Evolutionary conservation across 2,797 vertebrate genomes (phyloP).

Genomic region (Peromyscus melanophrys): DNA sequence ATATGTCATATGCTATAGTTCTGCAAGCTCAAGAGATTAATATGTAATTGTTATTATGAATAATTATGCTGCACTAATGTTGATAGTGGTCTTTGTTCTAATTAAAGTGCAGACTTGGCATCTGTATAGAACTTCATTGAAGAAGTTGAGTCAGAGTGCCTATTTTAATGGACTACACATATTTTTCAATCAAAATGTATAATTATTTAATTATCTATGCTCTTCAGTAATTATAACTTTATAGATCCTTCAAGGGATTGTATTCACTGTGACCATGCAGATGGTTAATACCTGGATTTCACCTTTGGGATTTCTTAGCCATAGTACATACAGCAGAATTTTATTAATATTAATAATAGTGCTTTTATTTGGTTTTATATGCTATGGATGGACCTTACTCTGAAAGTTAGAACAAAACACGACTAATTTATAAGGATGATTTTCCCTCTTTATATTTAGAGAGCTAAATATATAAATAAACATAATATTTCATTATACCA

Average conservation of each 20-base stretch:
- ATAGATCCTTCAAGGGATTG: slow-evolving; percentile 11
- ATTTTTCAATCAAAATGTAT: slow-evolving; percentile 78
- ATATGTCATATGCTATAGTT: slow-evolving; percentile 68
- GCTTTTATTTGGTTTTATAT: slow-evolving; percentile 55
- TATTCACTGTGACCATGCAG: neutral
- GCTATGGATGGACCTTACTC: neutral
- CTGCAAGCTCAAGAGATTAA: slow-evolving; percentile 79
- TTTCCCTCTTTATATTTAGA: slow-evolving; percentile 29
- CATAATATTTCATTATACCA: neutral
- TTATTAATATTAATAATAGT: slow-evolving; percentile 38
- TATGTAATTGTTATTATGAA: slow-evolving; percentile 78
- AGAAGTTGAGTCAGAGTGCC: slow-evolving; percentile 75
- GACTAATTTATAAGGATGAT: neutral
- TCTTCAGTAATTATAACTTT: slow-evolving; percentile 59
- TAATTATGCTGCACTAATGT: slow-evolving; percentile 77
- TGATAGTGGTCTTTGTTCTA: slow-evolving; percentile 80
- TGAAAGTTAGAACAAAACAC: slow-evolving; percentile 44
- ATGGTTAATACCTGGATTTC: neutral
- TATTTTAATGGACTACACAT: slow-evolving; percentile 71
- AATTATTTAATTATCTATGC: slow-evolving; percentile 72
- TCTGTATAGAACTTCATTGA: slow-evolving; percentile 76
- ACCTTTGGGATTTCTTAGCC: slow-evolving; percentile 31
- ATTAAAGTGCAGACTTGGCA: slow-evolving; percentile 75
- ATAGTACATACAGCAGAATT: neutral
- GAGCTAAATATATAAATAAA: slow-evolving; percentile 31